Evolutionary conservation across 2,113 vertebrate genomes (phyloP), one percentile per base, ranked within the genome.

Genomic region (Sialia sialis): DNA sequence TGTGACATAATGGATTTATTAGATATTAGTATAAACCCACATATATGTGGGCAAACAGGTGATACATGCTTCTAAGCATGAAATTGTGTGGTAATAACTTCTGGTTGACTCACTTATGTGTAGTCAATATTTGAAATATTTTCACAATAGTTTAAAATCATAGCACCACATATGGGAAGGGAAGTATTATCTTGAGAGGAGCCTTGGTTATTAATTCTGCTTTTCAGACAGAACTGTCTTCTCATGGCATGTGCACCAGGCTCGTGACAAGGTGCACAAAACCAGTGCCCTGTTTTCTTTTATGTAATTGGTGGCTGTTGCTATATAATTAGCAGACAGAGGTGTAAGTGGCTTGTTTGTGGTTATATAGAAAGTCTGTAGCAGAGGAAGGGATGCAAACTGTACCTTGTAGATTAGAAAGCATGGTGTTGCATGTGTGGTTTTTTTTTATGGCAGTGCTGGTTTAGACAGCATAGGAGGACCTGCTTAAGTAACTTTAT

Each of bases 301-400:
- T 49, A n/a, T 60, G 63, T 67, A 32, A 0, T 84, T 81, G 76
- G 55, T 83, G 36, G 32, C 83, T 94, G 30, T 74, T 90, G 72
- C 64, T 80, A 34, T 85, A 10, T 69, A 62, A 63, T 73, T 10
- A 4, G 63, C 78, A 94, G 86, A 58, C 55, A 63, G 69, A 90
- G 84, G 63, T 79, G 11, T 46, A 88, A 90, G 72, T 86, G 85
- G 49, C 79, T 93, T 95, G 43, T 43, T 95, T 92, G 84, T 94
- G 90, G 83, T 93, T 92, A 77, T 48, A 81, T 81, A 92, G 96
- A 92, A 96, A 97, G 86, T 92, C 64, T 89, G 76, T 63, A 80
- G 64, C 56, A 92, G 80, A 93, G 86, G 52, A 55, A 86, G 64
- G 62, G 63, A 77, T 94, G 86, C 84, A 87, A 95, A 77, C 64